Evolutionary conservation across 2,113 vertebrate species (phyloP), one percentile per base, ranked within the genome.

Genomic region (Pionites leucogaster): DNA sequence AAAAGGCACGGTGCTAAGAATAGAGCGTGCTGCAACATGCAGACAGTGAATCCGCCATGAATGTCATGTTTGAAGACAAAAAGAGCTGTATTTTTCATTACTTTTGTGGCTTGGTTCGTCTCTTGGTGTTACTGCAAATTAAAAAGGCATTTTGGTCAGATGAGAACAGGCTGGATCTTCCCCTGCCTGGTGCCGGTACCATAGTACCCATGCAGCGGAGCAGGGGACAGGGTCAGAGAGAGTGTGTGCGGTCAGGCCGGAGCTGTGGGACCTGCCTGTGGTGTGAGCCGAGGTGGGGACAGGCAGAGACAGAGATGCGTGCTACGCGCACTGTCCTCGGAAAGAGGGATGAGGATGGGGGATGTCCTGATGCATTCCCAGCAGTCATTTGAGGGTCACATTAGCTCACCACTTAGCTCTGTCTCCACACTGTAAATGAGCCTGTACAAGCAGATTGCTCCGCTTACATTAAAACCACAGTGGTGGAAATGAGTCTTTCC

Each of bases 1-100:
- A 96, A 96, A 96, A 97, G 95, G 93, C 94, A 95, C 64, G 50
- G 91, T 93, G 89, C 92, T 97, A 96, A 93, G 95, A 97, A 97
- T 93, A 96, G 95, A 93, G 93, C 65, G 3, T 53, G 91, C 91
- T 92, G 96, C 91, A 96, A 86, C 94, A 92, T 67, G 90, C 94
- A 94, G 92, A 93, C 90, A 93, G 92, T 22, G 78, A 82, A 92
- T 91, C 90, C 85, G 17, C 96, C 96, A 92, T 95, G 92, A 85
- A 82, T 94, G 94, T 96, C 93, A 83, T 92, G 92, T 96, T 95
- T 97, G 96, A 97, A 95, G 96, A 95, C 96, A 94, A 86, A 92
- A 94, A 89, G 94, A 94, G 91, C 86, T 91, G 88, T 84, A 95
- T 96, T 97, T 96, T 90, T 95, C 86, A 81, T 96, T 86, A 88